Evolutionary conservation across 2,888 invertebrate genomes (phyloP), one percentile per base, ranked within the genome.

Genomic region (Brachyptera risi): DNA sequence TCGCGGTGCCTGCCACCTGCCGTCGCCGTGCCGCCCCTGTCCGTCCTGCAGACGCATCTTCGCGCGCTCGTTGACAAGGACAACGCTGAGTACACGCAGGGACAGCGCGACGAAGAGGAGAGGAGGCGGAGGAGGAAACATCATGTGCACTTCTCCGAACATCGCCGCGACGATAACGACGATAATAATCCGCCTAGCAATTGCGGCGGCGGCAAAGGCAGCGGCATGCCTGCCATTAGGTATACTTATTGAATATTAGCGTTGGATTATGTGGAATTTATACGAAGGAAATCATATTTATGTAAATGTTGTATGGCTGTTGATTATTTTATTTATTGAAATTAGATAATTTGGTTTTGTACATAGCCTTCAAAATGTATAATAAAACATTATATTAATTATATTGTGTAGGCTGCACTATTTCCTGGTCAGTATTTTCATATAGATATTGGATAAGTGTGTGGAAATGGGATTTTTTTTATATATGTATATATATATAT

Each of bases 181-280:
- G 80, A 80, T 60, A 79, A 80, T 68, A 79, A 78, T 19, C 81
- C 80, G 1, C 79, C 80, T 7, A 79, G 79, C 35, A 78, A 76
- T 27, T 80, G 81, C 67, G 78, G 80, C 2, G 78, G 77, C 9
- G 74, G 77, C 1, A 73, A 21, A 38, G 63, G 49, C n/a, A 31
- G 60, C 15, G 49, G 56, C 24, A 24, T 59, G 23, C 58, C 63
- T 11, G 26, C 56, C 13, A 63, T 58, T 21, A 59, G 65, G 40
- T 65, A 58, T 21, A 60, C 61, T 11, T 65, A 50, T 44, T 64
- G 50, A 63, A 15, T 47, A 26, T 31, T 1, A n/a, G n/a, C n/a
- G n/a, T n/a, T n/a, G 4, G 21, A 38, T 56, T n/a, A n/a, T n/a
- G n/a, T n/a, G n/a, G n/a, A n/a, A n/a, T n/a, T n/a, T n/a, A n/a